Conservation (phyloP, 2,797 vertebrate genomes). For the Alexandromys oeconomus region DNA sequence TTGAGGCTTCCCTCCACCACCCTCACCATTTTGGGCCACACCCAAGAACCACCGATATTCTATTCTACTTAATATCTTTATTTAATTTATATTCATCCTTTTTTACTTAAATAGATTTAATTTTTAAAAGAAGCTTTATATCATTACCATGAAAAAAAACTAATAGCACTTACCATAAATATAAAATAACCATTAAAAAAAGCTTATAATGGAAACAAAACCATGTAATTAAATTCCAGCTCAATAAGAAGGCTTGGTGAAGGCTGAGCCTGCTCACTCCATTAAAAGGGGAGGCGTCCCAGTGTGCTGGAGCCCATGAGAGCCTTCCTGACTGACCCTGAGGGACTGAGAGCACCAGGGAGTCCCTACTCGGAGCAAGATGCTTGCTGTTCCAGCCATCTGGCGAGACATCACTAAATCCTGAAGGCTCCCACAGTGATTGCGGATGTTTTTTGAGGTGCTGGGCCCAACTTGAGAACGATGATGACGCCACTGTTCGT, state of each 20-base stretch:
- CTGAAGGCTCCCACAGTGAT: neutral
- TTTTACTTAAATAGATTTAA: slow-evolving; percentile 79
- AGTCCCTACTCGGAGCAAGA: neutral
- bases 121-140: slow-evolving; percentile 81
- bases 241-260: slow-evolving; percentile 70
- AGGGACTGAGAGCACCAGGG: neutral
- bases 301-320: neutral
- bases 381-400: rapidly evolving
- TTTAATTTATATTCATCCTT: slow-evolving; percentile 72
- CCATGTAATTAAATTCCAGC: slow-evolving; percentile 79
- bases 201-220: slow-evolving; percentile 79
- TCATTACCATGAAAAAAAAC: slow-evolving; percentile 80
- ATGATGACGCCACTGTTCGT: rapidly evolving
- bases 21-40: slow-evolving; percentile 36
- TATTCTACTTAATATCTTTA: slow-evolving; percentile 61
- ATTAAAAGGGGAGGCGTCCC: slow-evolving; percentile 45
- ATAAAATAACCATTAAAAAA: slow-evolving; percentile 76
- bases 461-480: neutral
- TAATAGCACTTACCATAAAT: slow-evolving; percentile 85
- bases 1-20: neutral
- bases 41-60: slow-evolving; percentile 26
- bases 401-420: neutral
- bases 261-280: slow-evolving; percentile 49
- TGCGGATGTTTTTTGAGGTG: neutral
- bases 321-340: neutral